Evolutionary conservation across 2,113 vertebrate genomes (phyloP).

Genomic region (Chaetorhynchus papuensis): DNA sequence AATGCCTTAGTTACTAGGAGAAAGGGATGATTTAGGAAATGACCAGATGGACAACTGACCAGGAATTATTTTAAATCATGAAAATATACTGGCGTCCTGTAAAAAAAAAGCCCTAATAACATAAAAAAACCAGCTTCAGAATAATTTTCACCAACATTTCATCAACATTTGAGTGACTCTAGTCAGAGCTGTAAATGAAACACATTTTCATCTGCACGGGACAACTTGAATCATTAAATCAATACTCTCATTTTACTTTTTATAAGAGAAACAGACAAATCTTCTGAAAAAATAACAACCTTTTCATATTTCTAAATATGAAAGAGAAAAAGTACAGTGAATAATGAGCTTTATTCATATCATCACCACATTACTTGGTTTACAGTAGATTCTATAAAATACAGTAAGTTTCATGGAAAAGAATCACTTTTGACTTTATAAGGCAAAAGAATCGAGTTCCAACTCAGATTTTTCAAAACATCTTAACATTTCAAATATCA

Average conservation of each 20-base stretch:
- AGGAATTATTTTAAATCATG: not conserved
- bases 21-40: not conserved
- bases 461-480: not conserved
- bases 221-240: not conserved
- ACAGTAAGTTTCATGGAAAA: not conserved
- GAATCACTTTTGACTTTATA: not conserved
- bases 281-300: not conserved
- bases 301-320: not conserved
- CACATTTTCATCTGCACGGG: not conserved
- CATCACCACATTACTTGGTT: not conserved
- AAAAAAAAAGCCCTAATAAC: not conserved
- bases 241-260: not conserved
- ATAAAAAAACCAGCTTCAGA: not conserved
- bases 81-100: accelerated
- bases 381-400: not conserved
- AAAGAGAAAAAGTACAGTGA: not conserved
- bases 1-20: not conserved
- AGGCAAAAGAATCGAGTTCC: not conserved
- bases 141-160: not conserved
- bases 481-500: not conserved
- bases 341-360: not conserved
- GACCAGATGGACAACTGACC: not conserved
- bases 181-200: not conserved
- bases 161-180: not conserved
- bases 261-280: not conserved